Base-by-base conservation (phyloP, 2,888 invertebrate species). In the Helicoverpa assulta region DNA sequence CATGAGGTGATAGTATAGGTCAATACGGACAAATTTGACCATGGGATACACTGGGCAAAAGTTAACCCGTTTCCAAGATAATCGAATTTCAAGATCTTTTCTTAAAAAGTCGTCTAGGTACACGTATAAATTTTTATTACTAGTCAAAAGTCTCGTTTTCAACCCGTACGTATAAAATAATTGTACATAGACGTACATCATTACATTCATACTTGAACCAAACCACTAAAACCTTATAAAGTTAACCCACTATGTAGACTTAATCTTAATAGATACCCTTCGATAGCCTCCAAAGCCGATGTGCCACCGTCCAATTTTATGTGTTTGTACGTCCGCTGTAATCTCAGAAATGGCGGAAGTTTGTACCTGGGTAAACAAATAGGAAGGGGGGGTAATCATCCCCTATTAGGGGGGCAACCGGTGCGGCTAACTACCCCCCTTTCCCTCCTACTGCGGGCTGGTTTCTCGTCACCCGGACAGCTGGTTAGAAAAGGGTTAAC, bases 341-440 rank as follows among this genome's bases (percentile, higher is more conserved):
- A 64, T 76, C 72, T 60, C 33, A 53, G 50, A 40, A 70, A 74
- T 29, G 57, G 56, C 21, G 64, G 71, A 63, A 74, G 63, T 64
- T 76, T 52, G 40, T 51, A 70, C 71, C 71, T 76, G 52, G 50
- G 50, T 70, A 64, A 76, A 70, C 74, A 76, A 70, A 70, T 43
- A 60, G 47, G 62, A 43, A 12, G 29, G 14, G 29, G 40, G 52
- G n/a, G 21, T 57, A 53, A 64, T 60, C 37, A 50, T 63, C 56
- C 29, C 16, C 56, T 43, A 43, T 53, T 33, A 50, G 26, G 51
- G 50, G 21, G 47, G 1, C 19, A 60, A 19, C 58, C 43, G 58
- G 50, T 43, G 68, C 16, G 19, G 26, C 43, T 56, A 73, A 69
- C 75, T 58, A 26, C 58, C 37, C 21, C 68, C 61, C 50, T 40